phyloP scores from a whole-genome alignment of 2,797 vertebrate genomes.

The Rallus crepitans region DNA sequence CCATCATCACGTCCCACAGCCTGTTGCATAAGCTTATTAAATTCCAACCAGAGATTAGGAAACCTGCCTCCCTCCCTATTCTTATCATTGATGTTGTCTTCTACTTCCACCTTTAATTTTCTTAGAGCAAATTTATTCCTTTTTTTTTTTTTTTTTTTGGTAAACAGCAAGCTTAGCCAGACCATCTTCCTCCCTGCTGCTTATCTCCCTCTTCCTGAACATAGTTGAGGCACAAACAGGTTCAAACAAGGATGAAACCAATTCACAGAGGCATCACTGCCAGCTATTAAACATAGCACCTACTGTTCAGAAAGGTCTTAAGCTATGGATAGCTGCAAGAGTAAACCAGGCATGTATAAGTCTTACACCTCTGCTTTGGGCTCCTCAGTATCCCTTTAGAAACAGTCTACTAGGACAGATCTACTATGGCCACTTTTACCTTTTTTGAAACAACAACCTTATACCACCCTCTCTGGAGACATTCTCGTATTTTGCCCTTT shows the following conservation, averaged over 20 bases:
- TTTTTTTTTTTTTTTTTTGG: not conserved
- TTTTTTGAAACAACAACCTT: not conserved
- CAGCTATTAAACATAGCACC: not conserved
- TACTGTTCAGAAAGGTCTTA: not conserved
- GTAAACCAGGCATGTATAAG: rapidly evolving
- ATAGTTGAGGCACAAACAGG: not conserved
- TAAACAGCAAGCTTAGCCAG: not conserved
- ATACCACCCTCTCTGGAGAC: rapidly evolving
- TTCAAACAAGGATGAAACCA: not conserved
- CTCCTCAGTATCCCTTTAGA: not conserved
- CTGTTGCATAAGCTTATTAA: not conserved
- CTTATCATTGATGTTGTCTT: not conserved
- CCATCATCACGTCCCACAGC: not conserved
- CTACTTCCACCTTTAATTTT: not conserved
- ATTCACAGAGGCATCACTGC: not conserved
- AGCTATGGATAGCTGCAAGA: not conserved
- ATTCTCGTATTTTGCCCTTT: not conserved
- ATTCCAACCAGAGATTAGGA: not conserved
- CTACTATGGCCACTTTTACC: not conserved
- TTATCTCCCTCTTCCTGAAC: not conserved
- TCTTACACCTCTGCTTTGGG: not conserved
- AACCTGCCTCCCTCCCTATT: not conserved
- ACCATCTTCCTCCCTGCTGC: not conserved
- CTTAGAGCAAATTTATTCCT: not conserved
- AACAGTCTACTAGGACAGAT: not conserved